Evolutionary conservation across 2,113 vertebrate genomes (phyloP).

Genomic region (Tonatia bakeri): DNA sequence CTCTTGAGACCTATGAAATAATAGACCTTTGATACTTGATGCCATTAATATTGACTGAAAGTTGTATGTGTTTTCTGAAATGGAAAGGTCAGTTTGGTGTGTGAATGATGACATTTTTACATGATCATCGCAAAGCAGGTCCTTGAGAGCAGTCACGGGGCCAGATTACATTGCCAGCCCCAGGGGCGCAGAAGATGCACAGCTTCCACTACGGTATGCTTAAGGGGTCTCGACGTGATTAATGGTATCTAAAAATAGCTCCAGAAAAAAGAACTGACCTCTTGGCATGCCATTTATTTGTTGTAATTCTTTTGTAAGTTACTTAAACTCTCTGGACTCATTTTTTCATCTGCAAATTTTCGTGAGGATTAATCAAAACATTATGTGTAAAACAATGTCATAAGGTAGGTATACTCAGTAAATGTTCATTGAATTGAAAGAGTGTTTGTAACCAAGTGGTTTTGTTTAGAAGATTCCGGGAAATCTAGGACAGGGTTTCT

Average conservation of each 20-base stretch:
- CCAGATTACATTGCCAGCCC: not conserved
- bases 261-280: not conserved
- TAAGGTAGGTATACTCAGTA: not conserved
- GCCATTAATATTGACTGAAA: not conserved
- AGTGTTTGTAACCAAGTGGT: not conserved
- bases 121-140: not conserved
- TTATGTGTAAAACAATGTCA: not conserved
- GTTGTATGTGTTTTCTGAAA: not conserved
- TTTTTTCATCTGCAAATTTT: not conserved
- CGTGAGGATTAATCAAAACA: not conserved
- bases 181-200: rapidly evolving
- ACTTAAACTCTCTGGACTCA: not conserved
- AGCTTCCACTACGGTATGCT: not conserved
- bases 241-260: not conserved
- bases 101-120: not conserved
- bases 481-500: not conserved
- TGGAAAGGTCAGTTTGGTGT: not conserved
- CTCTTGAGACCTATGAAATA: not conserved
- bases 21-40: not conserved
- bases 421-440: not conserved
- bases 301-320: not conserved
- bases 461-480: not conserved
- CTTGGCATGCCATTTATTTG: not conserved
- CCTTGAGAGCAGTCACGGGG: not conserved
- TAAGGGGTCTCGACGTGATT: not conserved